These are phyloP conservation scores for Bradypus variegatus DNA, from an alignment of 2,797 vertebrate species.

Conservation along the genomic window DNA sequence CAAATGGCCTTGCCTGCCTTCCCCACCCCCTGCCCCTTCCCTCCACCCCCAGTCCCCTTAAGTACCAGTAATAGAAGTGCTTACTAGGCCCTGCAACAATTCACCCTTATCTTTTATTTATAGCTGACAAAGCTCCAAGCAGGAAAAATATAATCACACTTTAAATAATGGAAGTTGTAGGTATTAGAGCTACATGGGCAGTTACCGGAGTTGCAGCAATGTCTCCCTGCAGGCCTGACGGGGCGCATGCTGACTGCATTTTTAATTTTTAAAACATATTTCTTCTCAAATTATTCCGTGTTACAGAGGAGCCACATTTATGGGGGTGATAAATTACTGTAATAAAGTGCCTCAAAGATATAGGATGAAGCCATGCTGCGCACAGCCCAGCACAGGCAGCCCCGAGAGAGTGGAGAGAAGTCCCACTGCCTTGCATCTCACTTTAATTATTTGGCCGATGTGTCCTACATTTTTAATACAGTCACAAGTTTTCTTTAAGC, in stretches of 20 bases:
- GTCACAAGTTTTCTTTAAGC: constrained; percentile 69
- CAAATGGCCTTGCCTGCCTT: constrained; percentile 34
- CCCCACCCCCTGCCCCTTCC: constrained; percentile 18
- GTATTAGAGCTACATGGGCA: constrained; percentile 81
- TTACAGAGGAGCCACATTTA: constrained; percentile 85
- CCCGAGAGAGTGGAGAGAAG: constrained; percentile 74
- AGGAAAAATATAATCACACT: constrained; percentile 89
- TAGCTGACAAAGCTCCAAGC: constrained; percentile 90
- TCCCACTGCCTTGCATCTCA: constrained; percentile 68
- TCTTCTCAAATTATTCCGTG: constrained; percentile 89
- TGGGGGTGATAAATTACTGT: constrained; percentile 98
- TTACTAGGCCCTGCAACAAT: constrained; percentile 84
- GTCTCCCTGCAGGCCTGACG: constrained; percentile 85
- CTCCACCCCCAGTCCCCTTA: constrained; percentile 69
- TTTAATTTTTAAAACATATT: constrained; percentile 97
- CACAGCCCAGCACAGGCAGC: constrained; percentile 71
- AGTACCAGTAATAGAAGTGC: constrained; percentile 93
- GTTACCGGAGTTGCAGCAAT: constrained; percentile 86
- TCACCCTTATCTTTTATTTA: constrained; percentile 96
- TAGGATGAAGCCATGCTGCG: constrained; percentile 73
- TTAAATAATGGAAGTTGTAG: constrained; percentile 90
- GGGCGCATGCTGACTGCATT: constrained; percentile 82
- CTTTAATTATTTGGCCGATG: constrained; percentile 77
- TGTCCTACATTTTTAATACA: constrained; percentile 73
- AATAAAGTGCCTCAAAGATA: constrained; percentile 86